Evolutionary conservation across 2,888 invertebrate genomes (phyloP).

Genomic region (Adela reaumurella): DNA sequence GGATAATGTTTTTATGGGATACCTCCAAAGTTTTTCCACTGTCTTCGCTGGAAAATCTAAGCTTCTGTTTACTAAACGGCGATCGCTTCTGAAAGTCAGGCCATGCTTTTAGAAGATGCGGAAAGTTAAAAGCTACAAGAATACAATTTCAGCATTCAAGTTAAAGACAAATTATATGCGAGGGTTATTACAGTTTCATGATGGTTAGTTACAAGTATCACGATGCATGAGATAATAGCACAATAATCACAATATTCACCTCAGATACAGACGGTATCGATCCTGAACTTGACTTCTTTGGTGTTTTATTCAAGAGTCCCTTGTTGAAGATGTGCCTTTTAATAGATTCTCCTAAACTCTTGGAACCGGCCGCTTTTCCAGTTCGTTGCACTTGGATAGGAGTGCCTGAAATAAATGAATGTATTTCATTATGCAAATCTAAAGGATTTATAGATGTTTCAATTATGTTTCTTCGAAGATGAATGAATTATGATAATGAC

Average conservation of each 20-base stretch:
- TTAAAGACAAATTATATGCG: neutral
- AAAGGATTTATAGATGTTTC: too few species aligned
- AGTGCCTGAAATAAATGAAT: slow-evolving; percentile 51
- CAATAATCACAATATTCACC: neutral
- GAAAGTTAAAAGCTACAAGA: slow-evolving; percentile 4
- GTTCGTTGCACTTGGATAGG: slow-evolving; percentile 66
- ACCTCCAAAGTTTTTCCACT: slow-evolving; percentile 28
- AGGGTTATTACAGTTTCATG: neutral
- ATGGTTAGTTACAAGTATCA: neutral
- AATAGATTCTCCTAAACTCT: slow-evolving; percentile 78
- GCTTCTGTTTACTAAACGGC: slow-evolving; percentile 25
- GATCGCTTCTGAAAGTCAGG: slow-evolving; percentile 32
- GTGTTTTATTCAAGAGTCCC: slow-evolving; percentile 51
- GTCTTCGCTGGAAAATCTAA: slow-evolving; percentile 29
- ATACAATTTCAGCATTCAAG: neutral
- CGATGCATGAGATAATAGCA: neutral
- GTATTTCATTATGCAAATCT: too few species aligned
- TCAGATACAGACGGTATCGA: neutral
- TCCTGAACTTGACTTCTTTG: slow-evolving; percentile 34
- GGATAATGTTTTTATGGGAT: slow-evolving; percentile 40
- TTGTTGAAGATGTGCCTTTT: slow-evolving; percentile 83
- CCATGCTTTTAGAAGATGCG: slow-evolving; percentile 21
- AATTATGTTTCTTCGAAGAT: too few species aligned
- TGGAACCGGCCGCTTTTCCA: slow-evolving; percentile 55
- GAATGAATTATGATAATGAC: too few species aligned